Evolutionary conservation across 2,797 vertebrate genomes (phyloP).

Genomic region (Artibeus jamaicensis): DNA sequence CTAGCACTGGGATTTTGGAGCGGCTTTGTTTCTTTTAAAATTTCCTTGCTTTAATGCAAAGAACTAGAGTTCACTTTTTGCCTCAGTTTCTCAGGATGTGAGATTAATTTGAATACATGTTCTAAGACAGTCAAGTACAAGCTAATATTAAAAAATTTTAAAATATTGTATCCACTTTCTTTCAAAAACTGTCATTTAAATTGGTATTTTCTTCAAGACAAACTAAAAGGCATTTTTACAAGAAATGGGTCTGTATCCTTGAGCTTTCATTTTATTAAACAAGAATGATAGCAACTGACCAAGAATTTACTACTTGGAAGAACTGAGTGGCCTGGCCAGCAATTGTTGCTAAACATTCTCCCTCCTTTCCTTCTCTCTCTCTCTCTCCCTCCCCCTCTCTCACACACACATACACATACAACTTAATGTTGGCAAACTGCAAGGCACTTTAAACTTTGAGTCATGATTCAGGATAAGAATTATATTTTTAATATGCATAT

Average conservation of each 20-base stretch:
- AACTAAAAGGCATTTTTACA: neutral
- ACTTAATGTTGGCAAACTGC: neutral
- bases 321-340: neutral
- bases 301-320: neutral
- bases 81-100: neutral
- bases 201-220: slow-evolving; percentile 26
- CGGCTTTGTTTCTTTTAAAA: no score
- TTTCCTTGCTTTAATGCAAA: neutral
- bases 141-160: neutral
- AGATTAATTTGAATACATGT: neutral
- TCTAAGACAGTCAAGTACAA: neutral
- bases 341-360: neutral
- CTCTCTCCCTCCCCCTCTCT: neutral
- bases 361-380: neutral
- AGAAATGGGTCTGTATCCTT: neutral
- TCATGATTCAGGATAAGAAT: neutral
- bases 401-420: neutral
- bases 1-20: neutral
- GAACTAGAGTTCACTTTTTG: neutral
- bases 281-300: neutral
- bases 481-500: neutral
- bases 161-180: neutral
- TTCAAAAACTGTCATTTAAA: slow-evolving; percentile 31
- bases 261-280: neutral
- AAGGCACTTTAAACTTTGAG: neutral